These are phyloP conservation scores for Mechanitis messenoides DNA, from an alignment of 2,888 invertebrate species.

Conservation along the genomic window DNA sequence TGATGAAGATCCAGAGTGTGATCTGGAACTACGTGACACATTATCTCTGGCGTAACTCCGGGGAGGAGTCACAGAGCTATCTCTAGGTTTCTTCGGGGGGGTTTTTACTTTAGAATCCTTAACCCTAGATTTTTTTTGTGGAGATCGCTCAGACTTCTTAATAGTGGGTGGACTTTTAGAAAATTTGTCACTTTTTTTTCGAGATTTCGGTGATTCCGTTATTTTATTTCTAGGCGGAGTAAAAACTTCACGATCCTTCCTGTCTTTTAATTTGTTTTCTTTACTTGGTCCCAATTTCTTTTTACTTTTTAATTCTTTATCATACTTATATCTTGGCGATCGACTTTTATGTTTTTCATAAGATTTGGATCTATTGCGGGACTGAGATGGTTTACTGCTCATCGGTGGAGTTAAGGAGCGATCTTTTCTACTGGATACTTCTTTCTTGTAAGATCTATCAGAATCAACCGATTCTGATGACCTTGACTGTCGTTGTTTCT, in stretches of 20 bases:
- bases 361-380: conserved; percentile 40
- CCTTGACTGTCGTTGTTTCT: conserved; percentile 41
- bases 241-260: conserved; percentile 36
- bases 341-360: conserved; percentile 37
- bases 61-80: conserved; percentile 62
- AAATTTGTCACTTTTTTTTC: conserved; percentile 43
- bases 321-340: conserved; percentile 35
- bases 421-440: conserved; percentile 34
- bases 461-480: conserved; percentile 56
- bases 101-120: conserved; percentile 42
- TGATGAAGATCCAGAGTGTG: conserved; percentile 47
- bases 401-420: conserved; percentile 46
- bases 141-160: conserved; percentile 44
- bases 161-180: conserved; percentile 49
- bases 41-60: conserved; percentile 56
- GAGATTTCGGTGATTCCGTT: conserved; percentile 39
- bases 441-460: conserved; percentile 48
- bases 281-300: conserved; percentile 43
- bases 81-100: conserved; percentile 45
- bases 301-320: conserved; percentile 32
- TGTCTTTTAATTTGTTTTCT: conserved; percentile 40
- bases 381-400: conserved; percentile 40
- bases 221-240: conserved; percentile 41
- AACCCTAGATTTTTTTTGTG: conserved; percentile 42
- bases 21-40: conserved; percentile 52